Evolutionary conservation across 2,113 vertebrate species (phyloP), one percentile per base, ranked within the genome.

Genomic region (Romanogobio albipinnatus): DNA sequence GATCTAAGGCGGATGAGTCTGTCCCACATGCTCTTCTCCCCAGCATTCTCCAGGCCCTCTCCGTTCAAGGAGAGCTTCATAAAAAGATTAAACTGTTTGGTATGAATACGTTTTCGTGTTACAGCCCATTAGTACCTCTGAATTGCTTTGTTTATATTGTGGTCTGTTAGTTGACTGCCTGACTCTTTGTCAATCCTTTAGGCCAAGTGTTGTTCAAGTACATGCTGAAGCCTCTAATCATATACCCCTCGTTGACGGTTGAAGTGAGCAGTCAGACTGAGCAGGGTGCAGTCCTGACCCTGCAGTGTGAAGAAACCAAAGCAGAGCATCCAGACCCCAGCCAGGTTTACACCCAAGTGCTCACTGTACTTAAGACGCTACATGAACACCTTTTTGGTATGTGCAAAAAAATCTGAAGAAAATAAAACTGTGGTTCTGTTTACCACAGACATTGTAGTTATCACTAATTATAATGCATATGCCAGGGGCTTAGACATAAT

Each of bases 71-170:
- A 83, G 96, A 98, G 29, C 95, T 99, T 62, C 95, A 93, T 75
- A 89, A 92, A 90, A 98, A 95, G 86, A 93, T 99, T 56, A 97
- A 96, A 66, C 92, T 93, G 10, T 99, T 99, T 89, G 97, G 98
- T 99, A 95, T 96, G 94, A 71, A 51, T 39, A 53, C 5, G 24
- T 24, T 36, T 77, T 66, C 9, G 6, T 33, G 43, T 81, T 53
- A 7, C 7, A 45, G 22, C 26, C 15, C 17, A 7, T 77, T 33
- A 53, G 17, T 81, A 62, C 49, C 9, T 56, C 4, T 14, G 13
- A 45, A 14, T 17, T 9, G 4, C 17, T 49, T 15, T 81, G 19
- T 68, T 5, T 19, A 4, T 19, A 26, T 1, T 29, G 43, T 36
- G 43, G 47, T 26, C 58, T 80, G 14, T 75, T 45, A 17, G 15